Conservation (phyloP, 37 sponge, comb jelly and placozoan species). For the Agelas oroides region DNA sequence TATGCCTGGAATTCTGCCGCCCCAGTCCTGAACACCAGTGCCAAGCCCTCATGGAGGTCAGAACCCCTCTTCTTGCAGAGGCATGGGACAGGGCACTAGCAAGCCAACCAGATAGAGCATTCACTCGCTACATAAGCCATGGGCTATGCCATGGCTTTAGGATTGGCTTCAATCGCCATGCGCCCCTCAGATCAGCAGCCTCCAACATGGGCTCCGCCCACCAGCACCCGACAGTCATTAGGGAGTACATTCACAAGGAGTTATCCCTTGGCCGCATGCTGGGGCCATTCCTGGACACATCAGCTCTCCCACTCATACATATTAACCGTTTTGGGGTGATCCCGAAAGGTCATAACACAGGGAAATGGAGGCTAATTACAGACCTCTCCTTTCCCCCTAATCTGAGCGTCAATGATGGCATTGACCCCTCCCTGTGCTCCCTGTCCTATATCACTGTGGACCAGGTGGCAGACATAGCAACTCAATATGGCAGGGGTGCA, state of each 20-base stretch:
- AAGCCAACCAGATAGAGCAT: constrained; percentile 12
- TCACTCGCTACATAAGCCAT: background rate
- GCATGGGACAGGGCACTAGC: constrained; percentile 9
- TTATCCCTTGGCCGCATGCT: constrained; percentile 8
- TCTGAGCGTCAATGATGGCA: constrained; percentile 56
- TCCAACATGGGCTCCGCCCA: background rate
- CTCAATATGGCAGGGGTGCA: background rate
- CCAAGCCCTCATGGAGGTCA: background rate
- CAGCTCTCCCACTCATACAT: background rate
- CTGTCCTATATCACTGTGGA: constrained; percentile 11
- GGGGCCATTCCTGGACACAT: constrained; percentile 7
- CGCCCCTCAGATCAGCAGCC: background rate
- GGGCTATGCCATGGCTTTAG: background rate
- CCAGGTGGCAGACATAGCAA: background rate
- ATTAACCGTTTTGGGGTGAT: background rate
- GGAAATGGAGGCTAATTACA: constrained; percentile 46
- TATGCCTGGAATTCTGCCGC: background rate
- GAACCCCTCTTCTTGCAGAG: background rate
- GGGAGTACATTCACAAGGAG: constrained; percentile 12
- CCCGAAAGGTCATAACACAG: constrained; percentile 7
- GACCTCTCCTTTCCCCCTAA: constrained; percentile 45
- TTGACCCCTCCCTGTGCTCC: constrained; percentile 12
- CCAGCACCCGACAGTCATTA: background rate
- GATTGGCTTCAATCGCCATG: background rate
- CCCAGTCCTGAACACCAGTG: background rate